Percentiles rank a stretch among this genome's conserved stretches.
Evolutionary conservation across 2,888 invertebrate species (phyloP).

Genomic region (Myopa testacea): DNA sequence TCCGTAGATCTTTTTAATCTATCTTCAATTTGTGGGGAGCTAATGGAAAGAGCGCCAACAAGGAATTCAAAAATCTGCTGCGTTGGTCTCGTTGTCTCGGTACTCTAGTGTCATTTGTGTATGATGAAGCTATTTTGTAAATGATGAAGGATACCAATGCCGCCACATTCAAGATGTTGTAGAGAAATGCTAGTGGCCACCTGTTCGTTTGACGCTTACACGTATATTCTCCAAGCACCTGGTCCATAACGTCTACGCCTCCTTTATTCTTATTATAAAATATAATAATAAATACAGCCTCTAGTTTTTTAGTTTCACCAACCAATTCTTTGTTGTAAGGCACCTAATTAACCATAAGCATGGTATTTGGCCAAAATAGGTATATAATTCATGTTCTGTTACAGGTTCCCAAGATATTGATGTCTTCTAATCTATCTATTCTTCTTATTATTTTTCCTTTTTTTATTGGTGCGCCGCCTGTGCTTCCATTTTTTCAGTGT

Average conservation of each 20-base stretch:
- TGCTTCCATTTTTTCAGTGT: no score
- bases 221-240: constrained; percentile 33
- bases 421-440: no score
- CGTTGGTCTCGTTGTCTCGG: constrained; percentile 3
- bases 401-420: not conserved
- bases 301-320: constrained; percentile 22
- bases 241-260: constrained; percentile 37
- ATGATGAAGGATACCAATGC: not conserved
- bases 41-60: not conserved
- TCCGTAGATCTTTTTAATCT: not conserved
- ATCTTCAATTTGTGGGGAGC: no score
- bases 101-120: no score
- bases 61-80: not conserved
- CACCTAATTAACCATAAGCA: not conserved
- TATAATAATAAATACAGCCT: not conserved
- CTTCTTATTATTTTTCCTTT: no score
- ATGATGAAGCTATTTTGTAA: not conserved
- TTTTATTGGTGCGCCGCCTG: no score
- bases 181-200: constrained; percentile 25
- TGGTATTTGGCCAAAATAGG: not conserved
- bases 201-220: constrained; percentile 30
- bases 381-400: not conserved
- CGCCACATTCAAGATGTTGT: constrained; percentile 12
- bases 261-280: constrained; percentile 30
- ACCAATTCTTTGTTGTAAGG: constrained; percentile 4